A percentile compares a stretch with the other conserved stretches of the same genome.
Evolutionary conservation across 2,888 invertebrate genomes (phyloP).

Genomic region (Synergus itoensis): DNA sequence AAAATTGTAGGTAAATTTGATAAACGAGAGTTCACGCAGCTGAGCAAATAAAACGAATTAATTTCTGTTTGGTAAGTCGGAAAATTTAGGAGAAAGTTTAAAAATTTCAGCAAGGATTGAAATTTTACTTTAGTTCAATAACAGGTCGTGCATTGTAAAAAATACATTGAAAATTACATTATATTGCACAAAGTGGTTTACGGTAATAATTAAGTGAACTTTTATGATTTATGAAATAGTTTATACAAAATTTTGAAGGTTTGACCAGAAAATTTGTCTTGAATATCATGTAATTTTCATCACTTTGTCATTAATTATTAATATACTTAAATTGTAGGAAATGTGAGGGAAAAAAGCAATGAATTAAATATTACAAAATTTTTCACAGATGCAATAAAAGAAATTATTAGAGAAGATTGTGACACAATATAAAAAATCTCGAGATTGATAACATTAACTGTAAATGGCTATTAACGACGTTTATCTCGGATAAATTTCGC

Average conservation of each 20-base stretch:
- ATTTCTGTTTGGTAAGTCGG: not conserved
- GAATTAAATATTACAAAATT: not conserved
- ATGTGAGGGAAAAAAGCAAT: not conserved
- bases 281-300: not conserved
- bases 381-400: not conserved
- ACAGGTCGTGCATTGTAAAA: not conserved
- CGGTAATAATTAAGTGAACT: not conserved
- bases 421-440: not conserved
- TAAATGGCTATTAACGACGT: slow-evolving; percentile 1
- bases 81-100: not conserved
- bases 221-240: not conserved
- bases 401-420: not conserved
- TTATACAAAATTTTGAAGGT: too few species aligned
- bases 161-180: not conserved
- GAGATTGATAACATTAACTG: slow-evolving; percentile 35
- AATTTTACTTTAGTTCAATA: not conserved
- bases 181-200: not conserved
- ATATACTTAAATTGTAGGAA: not conserved
- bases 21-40: not conserved
- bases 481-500: slow-evolving; percentile 17
- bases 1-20: not conserved
- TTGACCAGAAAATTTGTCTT: not conserved
- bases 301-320: not conserved
- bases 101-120: not conserved
- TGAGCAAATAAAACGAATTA: not conserved